Evolutionary conservation across 64 coral and sea anemone species (phyloP).

Genomic region (Anthopleura sola): DNA sequence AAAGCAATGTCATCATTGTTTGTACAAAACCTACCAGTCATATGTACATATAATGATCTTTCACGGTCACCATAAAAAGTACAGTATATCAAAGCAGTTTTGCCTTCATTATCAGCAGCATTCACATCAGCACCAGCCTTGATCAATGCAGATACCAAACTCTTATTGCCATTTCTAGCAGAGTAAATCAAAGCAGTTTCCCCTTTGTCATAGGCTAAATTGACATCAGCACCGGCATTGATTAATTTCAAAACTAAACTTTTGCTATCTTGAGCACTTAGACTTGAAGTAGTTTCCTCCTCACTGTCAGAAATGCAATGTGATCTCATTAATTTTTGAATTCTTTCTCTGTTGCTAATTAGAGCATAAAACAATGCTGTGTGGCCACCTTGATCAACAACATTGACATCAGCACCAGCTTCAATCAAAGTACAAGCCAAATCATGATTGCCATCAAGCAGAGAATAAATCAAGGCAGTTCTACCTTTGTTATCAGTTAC

Average conservation of each 20-base stretch:
- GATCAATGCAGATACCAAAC: neutral
- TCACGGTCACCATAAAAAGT: no score
- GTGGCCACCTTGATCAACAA: neutral
- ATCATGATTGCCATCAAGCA: neutral
- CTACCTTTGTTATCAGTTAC: neutral
- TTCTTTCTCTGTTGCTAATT: no score
- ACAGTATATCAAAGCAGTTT: no score
- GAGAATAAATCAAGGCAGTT: neutral
- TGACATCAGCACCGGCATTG: neutral
- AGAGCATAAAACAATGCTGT: neutral
- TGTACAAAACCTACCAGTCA: no score
- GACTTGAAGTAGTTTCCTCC: neutral
- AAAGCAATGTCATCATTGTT: no score
- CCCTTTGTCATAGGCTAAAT: neutral
- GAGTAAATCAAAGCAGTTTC: slow-evolving; percentile 1
- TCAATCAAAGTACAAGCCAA: neutral
- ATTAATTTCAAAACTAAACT: neutral
- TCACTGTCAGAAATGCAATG: neutral
- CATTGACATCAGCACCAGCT: slow-evolving; percentile 7
- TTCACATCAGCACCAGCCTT: neutral
- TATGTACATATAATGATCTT: no score
- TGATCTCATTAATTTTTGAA: no score
- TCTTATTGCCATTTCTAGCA: neutral
- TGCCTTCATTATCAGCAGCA: neutral
- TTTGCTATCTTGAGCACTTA: neutral